Evolutionary conservation across 2,888 invertebrate species (phyloP), one percentile per base, ranked within the genome.

Genomic region (Eristalis tenax): DNA sequence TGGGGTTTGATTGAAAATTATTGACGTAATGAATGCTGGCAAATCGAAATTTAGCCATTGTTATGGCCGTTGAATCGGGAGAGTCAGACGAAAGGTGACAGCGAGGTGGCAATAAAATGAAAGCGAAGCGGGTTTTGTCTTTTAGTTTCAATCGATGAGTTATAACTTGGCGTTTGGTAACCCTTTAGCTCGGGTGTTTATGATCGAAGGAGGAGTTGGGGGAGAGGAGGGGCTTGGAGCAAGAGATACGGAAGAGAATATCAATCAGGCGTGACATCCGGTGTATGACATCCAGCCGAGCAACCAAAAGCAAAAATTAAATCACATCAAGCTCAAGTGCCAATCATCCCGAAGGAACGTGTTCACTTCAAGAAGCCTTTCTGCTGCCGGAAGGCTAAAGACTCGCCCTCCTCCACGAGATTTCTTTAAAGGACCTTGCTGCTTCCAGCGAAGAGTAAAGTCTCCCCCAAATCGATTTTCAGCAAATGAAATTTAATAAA

Each of bases 1-100:
- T 68, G 73, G 76, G 79, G 79, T 80, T 83, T 80, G 83, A 87
- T 79, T 87, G 83, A 87, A 87, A 83, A 87, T 87, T 79, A 87
- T 79, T 75, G 78, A 59, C 71, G 79, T 76, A 82, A 82, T 82
- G 70, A 70, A 71, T 65, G 79, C 57, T 57, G 15, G 40, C 40
- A 83, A 74, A 78, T 74, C 71, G 79, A 74, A 75, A 83, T 75
- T 63, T 79, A 73, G 38, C 68, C 77, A 77, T 82, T 73, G 71
- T 68, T 76, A 57, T 57, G 65, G 8, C n/a, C 35, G 63, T 22
- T 22, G 43, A 40, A 40, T 71, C 61, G 43, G 38, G 38, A 35
- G 15, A 23, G 61, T 73, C 50, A 18, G 50, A 8, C 50, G 64
- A 28, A 38, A 35, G 23, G n/a, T 18, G 38, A 23, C 40, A 28